Conservation (phyloP, 1,140 invertebrate genomes). For the Oryctes rhinoceros region DNA sequence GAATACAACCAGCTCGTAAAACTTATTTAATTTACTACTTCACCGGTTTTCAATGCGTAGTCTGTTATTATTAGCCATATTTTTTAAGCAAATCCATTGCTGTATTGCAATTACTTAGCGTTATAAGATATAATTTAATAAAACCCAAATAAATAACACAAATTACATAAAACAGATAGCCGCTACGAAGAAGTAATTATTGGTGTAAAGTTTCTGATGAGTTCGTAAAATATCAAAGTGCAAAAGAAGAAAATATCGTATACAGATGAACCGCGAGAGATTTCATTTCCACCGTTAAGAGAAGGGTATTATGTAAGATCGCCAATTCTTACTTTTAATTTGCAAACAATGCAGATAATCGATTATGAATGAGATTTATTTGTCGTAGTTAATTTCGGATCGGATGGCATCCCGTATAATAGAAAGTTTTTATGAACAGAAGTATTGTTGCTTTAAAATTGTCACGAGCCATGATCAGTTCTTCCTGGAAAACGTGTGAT, state of each 20-base stretch:
- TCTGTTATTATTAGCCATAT: not conserved
- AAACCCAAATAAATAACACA: not conserved
- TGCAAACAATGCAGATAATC: not conserved
- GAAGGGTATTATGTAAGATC: conserved; percentile 8
- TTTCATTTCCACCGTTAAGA: conserved; percentile 12
- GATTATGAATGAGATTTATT: not conserved
- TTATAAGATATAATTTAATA: not conserved
- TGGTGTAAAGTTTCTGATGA: conserved; percentile 1
- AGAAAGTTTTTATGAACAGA: too few relatives aligned
- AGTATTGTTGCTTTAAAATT: too few relatives aligned
- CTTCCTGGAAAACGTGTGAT: too few relatives aligned
- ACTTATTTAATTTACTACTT: not conserved
- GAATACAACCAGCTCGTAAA: too few relatives aligned
- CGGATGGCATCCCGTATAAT: too few relatives aligned
- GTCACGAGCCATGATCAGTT: too few relatives aligned
- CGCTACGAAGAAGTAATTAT: not conserved
- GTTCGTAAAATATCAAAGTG: not conserved
- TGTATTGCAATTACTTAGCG: not conserved
- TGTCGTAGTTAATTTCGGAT: too few relatives aligned
- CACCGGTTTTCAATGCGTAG: not conserved
- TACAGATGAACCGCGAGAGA: not conserved
- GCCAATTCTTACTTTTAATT: not conserved
- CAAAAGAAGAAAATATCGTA: not conserved
- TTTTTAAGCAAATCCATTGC: not conserved
- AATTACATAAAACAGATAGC: conserved; percentile 2